Conservation (phyloP, 2,888 invertebrate species). For the Chymomyza fuscimana region DNA sequence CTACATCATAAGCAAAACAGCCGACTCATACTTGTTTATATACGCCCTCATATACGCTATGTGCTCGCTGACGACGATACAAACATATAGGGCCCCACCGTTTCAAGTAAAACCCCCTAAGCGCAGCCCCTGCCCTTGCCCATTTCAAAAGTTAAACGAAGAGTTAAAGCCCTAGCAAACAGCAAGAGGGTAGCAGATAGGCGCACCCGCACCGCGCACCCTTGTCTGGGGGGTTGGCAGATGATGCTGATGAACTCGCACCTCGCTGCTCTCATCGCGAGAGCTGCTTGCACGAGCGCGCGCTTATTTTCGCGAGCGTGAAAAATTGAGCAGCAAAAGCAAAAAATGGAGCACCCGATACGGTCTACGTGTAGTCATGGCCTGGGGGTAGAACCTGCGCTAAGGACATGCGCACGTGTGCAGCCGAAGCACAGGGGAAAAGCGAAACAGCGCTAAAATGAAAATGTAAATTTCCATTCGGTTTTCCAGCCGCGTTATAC, state of each 20-base stretch:
- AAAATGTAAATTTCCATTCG: slow-evolving; percentile 60
- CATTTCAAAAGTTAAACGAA: slow-evolving; percentile 45
- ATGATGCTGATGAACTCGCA: slow-evolving; percentile 20
- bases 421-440: slow-evolving; percentile 41
- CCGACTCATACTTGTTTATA: not conserved
- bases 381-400: slow-evolving; percentile 27
- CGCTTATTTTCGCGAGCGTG: slow-evolving; percentile 73
- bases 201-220: slow-evolving; percentile 2
- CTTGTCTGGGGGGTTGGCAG: not conserved
- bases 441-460: slow-evolving; percentile 23
- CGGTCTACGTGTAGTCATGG: slow-evolving; percentile 19
- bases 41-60: slow-evolving; percentile 6
- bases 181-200: slow-evolving; percentile 22
- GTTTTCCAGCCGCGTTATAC: slow-evolving; percentile 49
- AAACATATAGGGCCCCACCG: slow-evolving; percentile 22
- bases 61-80: not conserved
- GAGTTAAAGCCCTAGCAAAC: slow-evolving; percentile 30
- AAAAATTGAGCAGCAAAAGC: slow-evolving; percentile 55
- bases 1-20: slow-evolving; percentile 66
- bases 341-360: slow-evolving; percentile 51
- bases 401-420: slow-evolving; percentile 70
- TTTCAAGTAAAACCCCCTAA: slow-evolving; percentile 42
- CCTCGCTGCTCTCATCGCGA: too few species aligned
- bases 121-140: slow-evolving; percentile 22
- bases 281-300: slow-evolving; percentile 14